Conservation (phyloP, 2,888 invertebrate species). For the Aromia moschata region DNA sequence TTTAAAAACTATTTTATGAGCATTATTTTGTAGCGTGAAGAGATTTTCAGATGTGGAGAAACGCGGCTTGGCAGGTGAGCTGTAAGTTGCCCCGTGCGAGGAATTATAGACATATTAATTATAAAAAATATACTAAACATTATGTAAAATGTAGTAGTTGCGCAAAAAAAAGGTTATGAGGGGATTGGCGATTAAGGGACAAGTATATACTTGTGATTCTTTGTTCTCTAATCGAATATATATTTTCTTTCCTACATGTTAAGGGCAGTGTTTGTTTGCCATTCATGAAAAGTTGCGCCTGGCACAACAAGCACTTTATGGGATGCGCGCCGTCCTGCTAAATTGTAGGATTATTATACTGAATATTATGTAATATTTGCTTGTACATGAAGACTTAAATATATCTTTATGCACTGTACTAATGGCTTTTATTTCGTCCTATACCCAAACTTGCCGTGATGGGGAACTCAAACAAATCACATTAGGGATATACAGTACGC, state of each 20-base stretch:
- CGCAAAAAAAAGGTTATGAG: slow-evolving; percentile 50
- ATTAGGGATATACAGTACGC: no score
- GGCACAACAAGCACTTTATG: slow-evolving; percentile 57
- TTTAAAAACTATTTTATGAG: slow-evolving; percentile 49
- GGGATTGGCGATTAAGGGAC: slow-evolving; percentile 62
- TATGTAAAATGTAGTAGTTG: slow-evolving; percentile 58
- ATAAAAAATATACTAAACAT: slow-evolving; percentile 56
- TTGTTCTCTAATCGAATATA: slow-evolving; percentile 62
- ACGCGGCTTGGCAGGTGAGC: slow-evolving; percentile 28
- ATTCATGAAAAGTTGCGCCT: slow-evolving; percentile 47
- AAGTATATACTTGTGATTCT: slow-evolving; percentile 60
- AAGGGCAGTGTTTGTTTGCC: slow-evolving; percentile 55
- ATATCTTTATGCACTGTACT: slow-evolving; percentile 78
- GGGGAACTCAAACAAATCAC: no score
- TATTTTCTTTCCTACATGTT: slow-evolving; percentile 56
- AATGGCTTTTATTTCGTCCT: slow-evolving; percentile 3
- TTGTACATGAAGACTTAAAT: slow-evolving; percentile 82
- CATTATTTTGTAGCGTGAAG: slow-evolving; percentile 36
- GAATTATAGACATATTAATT: slow-evolving; percentile 56
- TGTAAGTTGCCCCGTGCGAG: slow-evolving; percentile 45
- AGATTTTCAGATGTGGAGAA: slow-evolving; percentile 31
- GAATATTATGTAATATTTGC: slow-evolving; percentile 74
- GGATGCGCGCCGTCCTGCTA: slow-evolving; percentile 54
- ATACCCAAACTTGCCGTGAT: no score
- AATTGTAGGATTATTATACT: slow-evolving; percentile 65